phyloP scores from a whole-genome alignment of 2,113 vertebrate genomes.

The Mixornis gularis region DNA sequence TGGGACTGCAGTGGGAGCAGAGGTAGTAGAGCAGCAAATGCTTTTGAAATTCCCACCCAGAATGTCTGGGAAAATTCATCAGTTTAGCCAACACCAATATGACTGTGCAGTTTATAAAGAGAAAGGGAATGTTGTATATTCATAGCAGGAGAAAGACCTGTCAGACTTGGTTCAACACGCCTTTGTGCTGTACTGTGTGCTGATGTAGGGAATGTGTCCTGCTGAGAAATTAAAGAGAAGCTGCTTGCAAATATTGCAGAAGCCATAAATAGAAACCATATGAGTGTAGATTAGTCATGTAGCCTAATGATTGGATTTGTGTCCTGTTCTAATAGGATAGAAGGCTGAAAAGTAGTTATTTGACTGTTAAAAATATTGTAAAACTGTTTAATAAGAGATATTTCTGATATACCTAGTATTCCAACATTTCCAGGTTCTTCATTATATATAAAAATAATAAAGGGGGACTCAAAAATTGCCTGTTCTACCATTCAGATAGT shows the following conservation, averaged over 20 bases:
- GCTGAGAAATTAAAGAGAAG: slow-evolving; percentile 33
- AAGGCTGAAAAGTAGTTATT: background rate
- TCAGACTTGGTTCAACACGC: slow-evolving; percentile 5
- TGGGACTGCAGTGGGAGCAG: background rate
- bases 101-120: background rate
- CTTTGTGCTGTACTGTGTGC: background rate
- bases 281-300: background rate
- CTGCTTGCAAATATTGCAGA: background rate
- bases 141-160: slow-evolving; percentile 29
- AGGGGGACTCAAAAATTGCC: background rate
- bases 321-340: background rate
- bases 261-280: slow-evolving; percentile 16
- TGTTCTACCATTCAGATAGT: background rate
- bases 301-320: background rate
- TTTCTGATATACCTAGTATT: background rate
- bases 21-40: background rate
- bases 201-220: slow-evolving; percentile 4
- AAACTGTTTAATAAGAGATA: background rate
- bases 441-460: background rate
- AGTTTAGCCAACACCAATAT: background rate
- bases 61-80: slow-evolving; percentile 28
- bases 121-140: slow-evolving; percentile 26
- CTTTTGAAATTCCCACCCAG: slow-evolving; percentile 50
- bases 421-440: background rate
- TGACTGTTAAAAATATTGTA: background rate